Percentiles rank a stretch among this genome's conserved stretches.
Conservation (phyloP, 2,113 vertebrate genomes). For the Chascanopsetta lugubris region DNA sequence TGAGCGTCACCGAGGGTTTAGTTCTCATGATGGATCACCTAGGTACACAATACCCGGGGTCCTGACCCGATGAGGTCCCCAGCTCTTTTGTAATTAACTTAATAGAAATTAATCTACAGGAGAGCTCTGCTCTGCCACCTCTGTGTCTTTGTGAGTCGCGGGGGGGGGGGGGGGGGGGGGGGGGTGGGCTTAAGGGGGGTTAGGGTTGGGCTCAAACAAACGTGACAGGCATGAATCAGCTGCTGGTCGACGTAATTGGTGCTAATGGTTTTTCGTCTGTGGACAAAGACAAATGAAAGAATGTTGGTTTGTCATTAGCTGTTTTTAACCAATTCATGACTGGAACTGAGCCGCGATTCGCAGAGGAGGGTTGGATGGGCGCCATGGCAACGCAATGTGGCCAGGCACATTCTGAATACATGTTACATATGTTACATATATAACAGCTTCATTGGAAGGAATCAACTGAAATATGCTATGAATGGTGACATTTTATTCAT, state of each 20-base stretch:
- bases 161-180: too few relatives aligned
- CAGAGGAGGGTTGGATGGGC: background rate
- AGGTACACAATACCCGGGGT: slow-evolving; percentile 53
- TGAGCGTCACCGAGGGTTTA: slow-evolving; percentile 43
- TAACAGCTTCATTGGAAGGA: too few relatives aligned
- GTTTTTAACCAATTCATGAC: background rate
- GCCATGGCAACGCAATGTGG: slow-evolving; percentile 2
- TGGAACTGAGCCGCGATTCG: background rate
- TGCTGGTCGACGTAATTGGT: slow-evolving; percentile 33
- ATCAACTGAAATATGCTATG: background rate
- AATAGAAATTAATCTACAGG: slow-evolving; percentile 58
- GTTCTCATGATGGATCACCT: slow-evolving; percentile 64
- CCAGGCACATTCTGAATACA: background rate
- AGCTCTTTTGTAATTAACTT: slow-evolving; percentile 57
- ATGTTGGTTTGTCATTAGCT: slow-evolving; percentile 7
- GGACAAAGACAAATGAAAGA: slow-evolving; percentile 16
- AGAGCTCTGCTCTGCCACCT: slow-evolving; percentile 47
- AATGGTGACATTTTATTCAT: background rate
- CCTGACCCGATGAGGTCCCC: slow-evolving; percentile 29
- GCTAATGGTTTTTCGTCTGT: slow-evolving; percentile 25
- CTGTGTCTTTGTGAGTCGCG: slow-evolving; percentile 18
- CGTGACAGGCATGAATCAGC: slow-evolving; percentile 46
- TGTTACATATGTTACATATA: background rate
- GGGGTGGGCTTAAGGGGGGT: too few relatives aligned
- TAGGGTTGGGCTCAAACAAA: slow-evolving; percentile 19